Conservation (phyloP, 2,797 vertebrate species). For the Eleutherodactylus coqui region DNA sequence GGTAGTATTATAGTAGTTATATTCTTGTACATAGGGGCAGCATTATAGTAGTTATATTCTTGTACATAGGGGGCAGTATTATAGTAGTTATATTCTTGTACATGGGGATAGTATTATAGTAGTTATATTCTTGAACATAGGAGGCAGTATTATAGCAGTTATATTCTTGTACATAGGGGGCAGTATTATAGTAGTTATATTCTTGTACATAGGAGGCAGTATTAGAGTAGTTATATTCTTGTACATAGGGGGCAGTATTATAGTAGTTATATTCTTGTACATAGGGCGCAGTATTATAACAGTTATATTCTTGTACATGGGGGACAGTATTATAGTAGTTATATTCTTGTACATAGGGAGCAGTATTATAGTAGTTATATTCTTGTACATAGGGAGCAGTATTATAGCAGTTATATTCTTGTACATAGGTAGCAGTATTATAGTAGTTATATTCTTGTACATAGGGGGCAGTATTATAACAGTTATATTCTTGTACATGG, state of each 20-base stretch:
- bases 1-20: slow-evolving; percentile 19
- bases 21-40: slow-evolving; percentile 9
- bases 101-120: neutral
- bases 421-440: too few relatives aligned
- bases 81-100: slow-evolving; percentile 15
- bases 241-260: neutral
- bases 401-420: slow-evolving; percentile 4
- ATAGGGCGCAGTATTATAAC: neutral
- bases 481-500: too few relatives aligned
- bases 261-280: neutral
- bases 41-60: slow-evolving; percentile 20
- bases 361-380: neutral
- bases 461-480: too few relatives aligned
- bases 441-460: too few relatives aligned
- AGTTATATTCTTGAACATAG: slow-evolving; percentile 3
- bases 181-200: slow-evolving; percentile 1
- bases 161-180: neutral
- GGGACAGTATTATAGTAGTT: neutral
- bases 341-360: neutral
- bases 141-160: neutral
- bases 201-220: neutral
- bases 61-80: slow-evolving; percentile 5
- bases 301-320: neutral
- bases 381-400: neutral
- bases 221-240: neutral